Evolutionary conservation across 2,888 invertebrate genomes (phyloP), one percentile per base, ranked within the genome.

Genomic region (Kuschelorhynchus macadamiae): DNA sequence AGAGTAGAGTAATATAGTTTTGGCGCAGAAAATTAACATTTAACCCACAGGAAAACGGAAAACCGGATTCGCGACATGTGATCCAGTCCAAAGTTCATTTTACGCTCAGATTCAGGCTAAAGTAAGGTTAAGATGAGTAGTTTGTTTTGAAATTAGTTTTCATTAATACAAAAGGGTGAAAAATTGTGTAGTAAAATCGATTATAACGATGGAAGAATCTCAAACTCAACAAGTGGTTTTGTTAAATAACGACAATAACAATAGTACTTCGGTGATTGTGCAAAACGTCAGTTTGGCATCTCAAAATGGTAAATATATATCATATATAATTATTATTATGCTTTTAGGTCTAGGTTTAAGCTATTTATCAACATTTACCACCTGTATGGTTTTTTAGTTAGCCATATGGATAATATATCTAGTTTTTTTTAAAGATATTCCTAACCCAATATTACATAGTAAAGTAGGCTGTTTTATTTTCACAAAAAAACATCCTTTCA

Each of bases 131-230:
- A 42, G 52, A 42, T 57, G 52, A 8, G 8, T 16, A 39, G 55
- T 59, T 59, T 65, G 57, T 65, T 57, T 65, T 65, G 25, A 20
- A 55, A 39, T n/a, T 8, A 49, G 12, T 56, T 64, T 64, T 56
- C 32, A 25, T 9, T 17, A 25, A 64, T 49, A 49, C 30, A 16
- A 21, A 12, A 9, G 39, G 17, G 60, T 18, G 49, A 17, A 50
- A 16, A 49, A 30, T 41, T 21, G 4, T 50, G 1, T 3, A 33
- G 14, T 1, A 50, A 39, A 30, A 47, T n/a, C 20, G 33, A 17
- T 36, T 3, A 9, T 76, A 78, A 71, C 76, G 78, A 78, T 81
- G 81, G 81, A 81, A 78, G 78, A 80, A 78, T 71, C 75, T 79
- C 72, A 78, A 78, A 70, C 71, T 78, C 72, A 65, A 59, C 52